A percentile compares a stretch with the other conserved stretches of the same genome.
phyloP scores from a whole-genome alignment of 2,888 invertebrate genomes.

The Philonicus albiceps region DNA sequence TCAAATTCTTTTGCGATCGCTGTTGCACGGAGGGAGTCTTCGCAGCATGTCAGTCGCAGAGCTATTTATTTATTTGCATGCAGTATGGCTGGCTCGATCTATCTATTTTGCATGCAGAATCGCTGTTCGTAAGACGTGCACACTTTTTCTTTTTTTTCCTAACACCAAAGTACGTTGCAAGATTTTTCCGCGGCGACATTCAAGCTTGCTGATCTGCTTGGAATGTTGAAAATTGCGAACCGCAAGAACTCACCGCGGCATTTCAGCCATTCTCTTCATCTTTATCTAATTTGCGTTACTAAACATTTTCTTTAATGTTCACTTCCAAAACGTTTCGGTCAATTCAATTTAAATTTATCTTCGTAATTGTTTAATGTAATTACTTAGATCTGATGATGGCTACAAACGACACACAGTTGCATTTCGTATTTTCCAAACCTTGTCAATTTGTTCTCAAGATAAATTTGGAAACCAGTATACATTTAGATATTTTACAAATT shows the following conservation, averaged over 20 bases:
- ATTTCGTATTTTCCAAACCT: not conserved
- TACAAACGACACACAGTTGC: not conserved
- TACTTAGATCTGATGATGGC: not conserved
- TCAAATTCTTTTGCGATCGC: conserved; percentile 9
- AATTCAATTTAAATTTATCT: conserved; percentile 49
- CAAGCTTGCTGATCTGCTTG: not conserved
- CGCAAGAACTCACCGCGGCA: not conserved
- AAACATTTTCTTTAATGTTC: conserved; percentile 18
- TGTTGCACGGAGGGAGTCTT: not conserved
- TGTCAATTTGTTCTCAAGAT: not conserved
- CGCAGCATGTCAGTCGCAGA: not conserved
- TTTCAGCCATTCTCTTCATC: not conserved
- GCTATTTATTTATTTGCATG: conserved; percentile 24
- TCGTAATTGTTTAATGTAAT: conserved; percentile 45
- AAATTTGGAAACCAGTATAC: not conserved
- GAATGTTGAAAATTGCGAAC: not conserved
- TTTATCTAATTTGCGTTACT: conserved; percentile 37
- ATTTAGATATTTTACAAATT: not conserved
- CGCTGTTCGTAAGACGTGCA: not conserved
- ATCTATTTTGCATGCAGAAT: conserved; percentile 22
- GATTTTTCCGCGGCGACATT: not conserved
- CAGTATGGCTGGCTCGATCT: conserved; percentile 26
- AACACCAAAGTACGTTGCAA: not conserved
- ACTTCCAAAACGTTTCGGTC: conserved; percentile 40
- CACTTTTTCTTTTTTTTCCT: not conserved